Percentiles rank a stretch among this genome's conserved stretches.
These are phyloP conservation scores for Tauraco hartlaubi DNA, from an alignment of 2,797 vertebrate species.

Conservation along the genomic window DNA sequence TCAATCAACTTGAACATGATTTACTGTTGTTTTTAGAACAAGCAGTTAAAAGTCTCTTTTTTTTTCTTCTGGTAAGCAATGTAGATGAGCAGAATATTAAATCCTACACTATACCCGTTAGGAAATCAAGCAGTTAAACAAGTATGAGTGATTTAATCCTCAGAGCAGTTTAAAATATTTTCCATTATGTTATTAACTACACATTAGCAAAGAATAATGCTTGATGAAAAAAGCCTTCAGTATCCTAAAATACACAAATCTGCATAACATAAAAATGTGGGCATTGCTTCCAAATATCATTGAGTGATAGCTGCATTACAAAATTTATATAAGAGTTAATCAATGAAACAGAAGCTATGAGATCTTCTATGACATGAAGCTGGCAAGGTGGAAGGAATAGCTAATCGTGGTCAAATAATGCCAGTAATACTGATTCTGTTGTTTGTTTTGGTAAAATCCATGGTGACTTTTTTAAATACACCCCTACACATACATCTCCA, in stretches of 20 bases:
- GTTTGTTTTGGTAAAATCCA: not conserved
- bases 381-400: not conserved
- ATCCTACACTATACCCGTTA: conserved; percentile 44
- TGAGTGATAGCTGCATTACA: not conserved
- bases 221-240: conserved; percentile 53
- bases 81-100: conserved; percentile 61
- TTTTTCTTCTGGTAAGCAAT: conserved; percentile 26
- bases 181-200: conserved; percentile 50
- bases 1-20: conserved; percentile 31
- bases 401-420: not conserved
- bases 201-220: conserved; percentile 54
- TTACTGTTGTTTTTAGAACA: conserved; percentile 14
- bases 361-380: not conserved
- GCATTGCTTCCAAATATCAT: not conserved
- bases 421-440: not conserved
- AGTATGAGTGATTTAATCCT: conserved; percentile 39
- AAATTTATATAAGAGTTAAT: not conserved
- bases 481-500: not conserved
- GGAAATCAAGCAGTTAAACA: conserved; percentile 65
- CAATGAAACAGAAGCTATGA: not conserved
- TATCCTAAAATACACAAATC: conserved; percentile 60
- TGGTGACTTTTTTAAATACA: not conserved
- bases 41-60: conserved; percentile 2
- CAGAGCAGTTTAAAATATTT: conserved; percentile 51
- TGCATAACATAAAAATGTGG: not conserved